Evolutionary conservation across 2,888 invertebrate genomes (phyloP).

Genomic region (Meiosimyza decipiens): DNA sequence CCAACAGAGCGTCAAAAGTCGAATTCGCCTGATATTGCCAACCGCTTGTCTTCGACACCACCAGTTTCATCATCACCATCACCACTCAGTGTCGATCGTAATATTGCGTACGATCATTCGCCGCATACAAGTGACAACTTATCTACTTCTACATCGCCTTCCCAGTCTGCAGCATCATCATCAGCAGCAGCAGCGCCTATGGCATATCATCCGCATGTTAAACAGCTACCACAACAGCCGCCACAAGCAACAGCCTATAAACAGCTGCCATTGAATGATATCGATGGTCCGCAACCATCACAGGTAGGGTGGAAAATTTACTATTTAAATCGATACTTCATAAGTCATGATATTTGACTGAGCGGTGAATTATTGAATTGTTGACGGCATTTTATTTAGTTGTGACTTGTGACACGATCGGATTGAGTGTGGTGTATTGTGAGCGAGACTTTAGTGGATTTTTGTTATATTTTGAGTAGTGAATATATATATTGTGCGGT

Average conservation of each 20-base stretch:
- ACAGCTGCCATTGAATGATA: slow-evolving; percentile 58
- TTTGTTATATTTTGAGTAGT: too few relatives aligned
- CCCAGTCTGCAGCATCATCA: slow-evolving; percentile 2
- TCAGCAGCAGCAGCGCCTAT: too few relatives aligned
- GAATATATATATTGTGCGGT: too few relatives aligned
- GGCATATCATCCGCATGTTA: too few relatives aligned
- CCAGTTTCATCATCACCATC: slow-evolving; percentile 31
- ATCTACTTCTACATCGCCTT: neutral
- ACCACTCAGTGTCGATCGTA: neutral
- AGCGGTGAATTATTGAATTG: neutral
- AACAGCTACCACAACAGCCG: slow-evolving; percentile 19
- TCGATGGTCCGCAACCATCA: slow-evolving; percentile 57
- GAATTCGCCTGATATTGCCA: slow-evolving; percentile 12
- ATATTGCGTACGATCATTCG: neutral
- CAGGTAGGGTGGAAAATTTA: slow-evolving; percentile 49
- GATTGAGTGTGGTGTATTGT: too few relatives aligned
- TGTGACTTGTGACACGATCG: too few relatives aligned
- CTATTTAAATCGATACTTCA: neutral
- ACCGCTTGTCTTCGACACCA: slow-evolving; percentile 25
- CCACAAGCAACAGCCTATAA: slow-evolving; percentile 49
- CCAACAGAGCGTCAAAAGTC: slow-evolving; percentile 42
- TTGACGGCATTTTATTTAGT: too few relatives aligned
- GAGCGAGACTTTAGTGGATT: too few relatives aligned
- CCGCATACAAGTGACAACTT: neutral
- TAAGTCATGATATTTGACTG: neutral